These are phyloP conservation scores for Strigamia transsilvanica DNA, from an alignment of 2,888 invertebrate genomes.

Conservation along the genomic window DNA sequence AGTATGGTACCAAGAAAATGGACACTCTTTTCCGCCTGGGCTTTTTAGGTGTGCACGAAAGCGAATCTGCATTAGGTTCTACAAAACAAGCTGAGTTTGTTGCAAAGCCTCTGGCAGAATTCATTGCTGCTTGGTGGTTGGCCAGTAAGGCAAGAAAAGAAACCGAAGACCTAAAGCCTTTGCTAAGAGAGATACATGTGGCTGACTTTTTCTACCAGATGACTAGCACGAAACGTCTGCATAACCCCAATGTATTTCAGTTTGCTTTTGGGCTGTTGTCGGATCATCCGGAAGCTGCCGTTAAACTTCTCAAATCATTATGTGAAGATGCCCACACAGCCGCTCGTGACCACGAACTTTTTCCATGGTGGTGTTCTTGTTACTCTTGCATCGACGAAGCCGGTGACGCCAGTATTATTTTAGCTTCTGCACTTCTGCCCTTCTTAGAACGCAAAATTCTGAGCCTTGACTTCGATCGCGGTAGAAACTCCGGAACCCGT, in stretches of 20 bases:
- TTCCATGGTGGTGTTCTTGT: constrained; percentile 52
- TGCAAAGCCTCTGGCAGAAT: constrained; percentile 50
- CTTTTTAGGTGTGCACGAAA: constrained; percentile 34
- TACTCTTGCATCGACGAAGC: constrained; percentile 51
- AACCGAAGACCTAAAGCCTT: constrained; percentile 20
- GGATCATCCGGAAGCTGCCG: constrained; percentile 39
- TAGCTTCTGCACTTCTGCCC: constrained; percentile 50
- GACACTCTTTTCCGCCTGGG: constrained; percentile 39
- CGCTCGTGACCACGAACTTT: constrained; percentile 37
- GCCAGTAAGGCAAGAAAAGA: constrained; percentile 16
- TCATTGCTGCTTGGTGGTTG: constrained; percentile 51
- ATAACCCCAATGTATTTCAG: constrained; percentile 42
- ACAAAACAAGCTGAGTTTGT: constrained; percentile 50
- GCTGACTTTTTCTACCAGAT: constrained; percentile 51
- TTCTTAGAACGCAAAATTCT: constrained; percentile 41
- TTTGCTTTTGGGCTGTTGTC: constrained; percentile 46
- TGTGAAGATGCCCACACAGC: constrained; percentile 47
- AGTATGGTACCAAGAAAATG: constrained; percentile 24
- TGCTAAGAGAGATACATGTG: constrained; percentile 44
- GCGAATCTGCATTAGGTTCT: constrained; percentile 24
- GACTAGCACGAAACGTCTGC: constrained; percentile 50
- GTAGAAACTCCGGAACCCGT: constrained; percentile 15
- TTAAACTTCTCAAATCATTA: constrained; percentile 19
- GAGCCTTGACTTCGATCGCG: constrained; percentile 50
- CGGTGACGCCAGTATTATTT: constrained; percentile 14